Conservation (phyloP, 1,140 invertebrate species). For the Steinernema khuongi region DNA sequence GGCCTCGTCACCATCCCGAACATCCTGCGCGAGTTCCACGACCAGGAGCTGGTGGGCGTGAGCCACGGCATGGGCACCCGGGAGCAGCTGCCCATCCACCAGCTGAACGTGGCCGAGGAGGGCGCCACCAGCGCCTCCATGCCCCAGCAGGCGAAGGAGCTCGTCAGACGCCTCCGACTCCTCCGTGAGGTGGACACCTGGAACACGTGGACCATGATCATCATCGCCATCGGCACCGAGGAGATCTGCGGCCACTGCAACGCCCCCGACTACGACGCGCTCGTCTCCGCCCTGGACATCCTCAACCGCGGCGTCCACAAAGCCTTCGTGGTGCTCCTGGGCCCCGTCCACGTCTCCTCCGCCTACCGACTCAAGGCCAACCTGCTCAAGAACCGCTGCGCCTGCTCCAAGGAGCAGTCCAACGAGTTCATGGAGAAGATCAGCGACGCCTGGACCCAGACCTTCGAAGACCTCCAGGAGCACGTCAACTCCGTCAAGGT, state of each 20-base stretch:
- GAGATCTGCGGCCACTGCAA: conserved; percentile 49
- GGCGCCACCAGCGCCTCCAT: conserved; percentile 47
- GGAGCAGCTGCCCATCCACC: conserved; percentile 50
- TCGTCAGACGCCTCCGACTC: conserved; percentile 42
- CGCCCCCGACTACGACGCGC: conserved; percentile 44
- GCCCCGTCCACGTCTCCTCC: conserved; percentile 54
- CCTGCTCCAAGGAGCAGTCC: conserved; percentile 44
- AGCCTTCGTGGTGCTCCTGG: conserved; percentile 51
- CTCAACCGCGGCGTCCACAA: conserved; percentile 54
- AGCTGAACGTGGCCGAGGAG: conserved; percentile 52
- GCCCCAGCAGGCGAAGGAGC: conserved; percentile 48
- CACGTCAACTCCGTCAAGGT: conserved; percentile 44
- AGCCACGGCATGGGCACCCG: conserved; percentile 52
- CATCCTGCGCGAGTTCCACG: conserved; percentile 53
- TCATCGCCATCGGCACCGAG: conserved; percentile 56
- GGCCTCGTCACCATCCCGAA: conserved; percentile 56
- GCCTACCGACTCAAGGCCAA: conserved; percentile 45
- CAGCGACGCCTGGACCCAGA: conserved; percentile 19
- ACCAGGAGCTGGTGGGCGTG: conserved; percentile 42
- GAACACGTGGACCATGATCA: conserved; percentile 55
- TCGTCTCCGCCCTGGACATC: conserved; percentile 49
- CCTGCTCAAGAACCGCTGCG: conserved; percentile 40
- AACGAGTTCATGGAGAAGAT: conserved; percentile 46
- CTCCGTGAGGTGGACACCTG: conserved; percentile 48
- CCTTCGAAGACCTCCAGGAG: conserved; percentile 43